A percentile compares a stretch with the other conserved stretches of the same genome.
Evolutionary conservation across 2,797 vertebrate genomes (phyloP).

Genomic region (Notolabrus celidotus): DNA sequence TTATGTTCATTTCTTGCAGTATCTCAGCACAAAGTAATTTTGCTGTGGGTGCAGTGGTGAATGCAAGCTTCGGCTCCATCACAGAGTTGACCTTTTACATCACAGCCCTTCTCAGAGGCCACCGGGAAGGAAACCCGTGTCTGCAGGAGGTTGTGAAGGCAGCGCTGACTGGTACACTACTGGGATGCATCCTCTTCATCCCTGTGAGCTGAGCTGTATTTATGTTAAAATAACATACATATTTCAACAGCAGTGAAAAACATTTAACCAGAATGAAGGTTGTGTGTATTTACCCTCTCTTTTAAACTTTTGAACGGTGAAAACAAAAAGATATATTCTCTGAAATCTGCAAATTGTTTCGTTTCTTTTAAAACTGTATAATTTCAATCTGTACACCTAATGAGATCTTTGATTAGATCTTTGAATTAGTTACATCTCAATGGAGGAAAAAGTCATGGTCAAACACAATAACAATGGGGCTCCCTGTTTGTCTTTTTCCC

Average conservation of each 20-base stretch:
- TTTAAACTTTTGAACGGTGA: too few relatives aligned
- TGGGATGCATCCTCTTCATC: slow-evolving; percentile 92
- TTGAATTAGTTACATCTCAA: background rate
- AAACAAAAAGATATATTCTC: too few relatives aligned
- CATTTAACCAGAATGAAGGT: too few relatives aligned
- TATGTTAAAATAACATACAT: background rate
- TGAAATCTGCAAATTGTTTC: too few relatives aligned
- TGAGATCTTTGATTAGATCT: background rate
- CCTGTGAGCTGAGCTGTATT: slow-evolving; percentile 74
- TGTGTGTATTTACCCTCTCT: too few relatives aligned
- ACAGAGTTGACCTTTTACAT: slow-evolving; percentile 94
- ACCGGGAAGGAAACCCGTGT: slow-evolving; percentile 83
- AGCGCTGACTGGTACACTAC: slow-evolving; percentile 88
- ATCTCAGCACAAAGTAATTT: slow-evolving; percentile 93
- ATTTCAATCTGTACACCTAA: too few relatives aligned
- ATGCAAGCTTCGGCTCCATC: slow-evolving; percentile 92
- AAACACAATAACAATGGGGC: background rate
- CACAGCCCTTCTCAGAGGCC: slow-evolving; percentile 89
- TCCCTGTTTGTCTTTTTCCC: slow-evolving; percentile 17
- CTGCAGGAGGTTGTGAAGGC: slow-evolving; percentile 92
- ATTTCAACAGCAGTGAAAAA: too few relatives aligned
- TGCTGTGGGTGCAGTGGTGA: slow-evolving; percentile 91
- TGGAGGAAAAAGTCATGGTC: background rate
- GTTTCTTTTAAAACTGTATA: background rate
- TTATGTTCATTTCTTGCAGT: slow-evolving; percentile 58